Percentiles rank a stretch among this genome's conserved stretches.
These are phyloP conservation scores for Zaprionus inermis DNA, from an alignment of 1,140 invertebrate genomes.

Conservation along the genomic window DNA sequence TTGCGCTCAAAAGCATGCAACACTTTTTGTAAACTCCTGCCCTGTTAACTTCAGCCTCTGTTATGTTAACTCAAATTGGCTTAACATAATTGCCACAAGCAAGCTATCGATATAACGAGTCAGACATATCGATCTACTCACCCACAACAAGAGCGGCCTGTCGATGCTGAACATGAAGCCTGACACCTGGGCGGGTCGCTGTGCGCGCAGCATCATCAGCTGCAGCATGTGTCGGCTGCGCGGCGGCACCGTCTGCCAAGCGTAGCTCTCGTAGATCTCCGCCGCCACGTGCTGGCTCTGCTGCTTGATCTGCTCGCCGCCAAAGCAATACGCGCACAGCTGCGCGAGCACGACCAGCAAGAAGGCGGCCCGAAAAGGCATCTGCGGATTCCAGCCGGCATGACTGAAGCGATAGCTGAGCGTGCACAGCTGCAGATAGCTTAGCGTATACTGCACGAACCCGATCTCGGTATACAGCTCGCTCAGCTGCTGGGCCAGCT, in stretches of 20 bases:
- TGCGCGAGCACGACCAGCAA: conserved; percentile 45
- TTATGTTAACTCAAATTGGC: not conserved
- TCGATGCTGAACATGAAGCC: conserved; percentile 57
- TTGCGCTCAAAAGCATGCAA: not conserved
- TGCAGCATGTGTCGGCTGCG: conserved; percentile 25
- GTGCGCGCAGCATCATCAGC: conserved; percentile 54
- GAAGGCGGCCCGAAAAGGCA: conserved; percentile 50
- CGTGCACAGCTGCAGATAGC: conserved; percentile 59
- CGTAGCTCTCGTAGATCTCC: conserved; percentile 30
- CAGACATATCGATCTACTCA: conserved; percentile 7
- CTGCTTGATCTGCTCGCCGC: conserved; percentile 53
- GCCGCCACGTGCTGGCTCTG: conserved; percentile 32
- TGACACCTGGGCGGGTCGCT: conserved; percentile 32
- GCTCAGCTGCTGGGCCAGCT: conserved; percentile 44
- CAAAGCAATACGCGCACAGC: conserved; percentile 52
- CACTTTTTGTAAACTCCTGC: too few relatives aligned
- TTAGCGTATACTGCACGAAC: conserved; percentile 60
- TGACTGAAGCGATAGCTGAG: conserved; percentile 52
- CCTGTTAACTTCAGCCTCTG: too few relatives aligned
- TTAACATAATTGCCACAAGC: too few relatives aligned
- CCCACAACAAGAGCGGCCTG: conserved; percentile 56
- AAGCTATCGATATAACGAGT: too few relatives aligned
- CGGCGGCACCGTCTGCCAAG: conserved; percentile 39
- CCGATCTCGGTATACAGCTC: conserved; percentile 50
- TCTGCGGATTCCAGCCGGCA: conserved; percentile 39